Evolutionary conservation across 1,140 invertebrate genomes (phyloP).

Genomic region (Contarinia nasturtii): DNA sequence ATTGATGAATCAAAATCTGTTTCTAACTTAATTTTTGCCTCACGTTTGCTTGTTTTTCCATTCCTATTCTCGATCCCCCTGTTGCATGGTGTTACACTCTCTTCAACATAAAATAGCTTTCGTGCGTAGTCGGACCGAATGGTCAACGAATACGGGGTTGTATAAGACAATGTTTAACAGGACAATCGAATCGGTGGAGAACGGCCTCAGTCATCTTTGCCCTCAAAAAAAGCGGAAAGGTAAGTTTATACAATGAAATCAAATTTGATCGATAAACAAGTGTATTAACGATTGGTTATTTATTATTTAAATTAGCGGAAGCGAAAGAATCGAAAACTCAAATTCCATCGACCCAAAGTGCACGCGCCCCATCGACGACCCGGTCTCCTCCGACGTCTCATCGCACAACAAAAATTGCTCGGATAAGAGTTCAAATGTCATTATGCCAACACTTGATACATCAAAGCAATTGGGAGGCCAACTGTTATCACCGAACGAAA

Average conservation of each 20-base stretch:
- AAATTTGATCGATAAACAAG: no score
- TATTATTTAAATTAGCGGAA: conserved; percentile 22
- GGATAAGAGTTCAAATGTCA: conserved; percentile 26
- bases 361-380: conserved; percentile 37
- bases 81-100: no score
- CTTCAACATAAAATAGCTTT: conserved; percentile 13
- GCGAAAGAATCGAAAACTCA: conserved; percentile 55
- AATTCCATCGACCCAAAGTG: conserved; percentile 61
- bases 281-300: no score
- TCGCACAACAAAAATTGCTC: conserved; percentile 35
- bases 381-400: conserved; percentile 23
- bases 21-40: no score
- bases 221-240: conserved; percentile 16
- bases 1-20: no score
- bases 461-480: conserved; percentile 17
- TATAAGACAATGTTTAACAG: conserved; percentile 27
- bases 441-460: conserved; percentile 10
- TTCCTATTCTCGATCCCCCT: no score
- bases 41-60: no score
- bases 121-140: conserved; percentile 25
- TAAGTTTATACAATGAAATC: no score
- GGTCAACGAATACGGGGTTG: conserved; percentile 23
- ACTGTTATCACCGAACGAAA: conserved; percentile 24
- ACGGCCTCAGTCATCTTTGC: conserved; percentile 22
- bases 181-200: conserved; percentile 22